Evolutionary conservation across 2,797 vertebrate genomes (phyloP).

Genomic region (Argyrosomus regius): DNA sequence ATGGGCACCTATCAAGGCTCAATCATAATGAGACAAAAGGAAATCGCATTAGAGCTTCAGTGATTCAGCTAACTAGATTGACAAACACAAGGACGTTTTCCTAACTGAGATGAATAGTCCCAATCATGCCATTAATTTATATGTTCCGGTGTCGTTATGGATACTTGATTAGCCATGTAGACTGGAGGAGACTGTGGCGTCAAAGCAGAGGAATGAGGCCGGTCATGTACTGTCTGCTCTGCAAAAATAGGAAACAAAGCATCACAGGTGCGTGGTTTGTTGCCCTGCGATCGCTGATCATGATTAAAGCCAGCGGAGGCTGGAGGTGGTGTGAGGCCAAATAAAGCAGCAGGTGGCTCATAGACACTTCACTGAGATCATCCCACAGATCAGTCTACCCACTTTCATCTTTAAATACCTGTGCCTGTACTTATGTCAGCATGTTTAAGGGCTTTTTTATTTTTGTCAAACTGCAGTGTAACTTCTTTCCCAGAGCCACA

Average conservation of each 20-base stretch:
- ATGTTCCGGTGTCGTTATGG: constrained; percentile 75
- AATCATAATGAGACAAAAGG: constrained; percentile 82
- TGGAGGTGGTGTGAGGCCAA: constrained; percentile 38
- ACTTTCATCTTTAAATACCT: constrained; percentile 42
- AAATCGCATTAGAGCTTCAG: constrained; percentile 78
- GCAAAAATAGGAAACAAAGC: constrained; percentile 44
- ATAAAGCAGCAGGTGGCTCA: constrained; percentile 56
- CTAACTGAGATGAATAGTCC: constrained; percentile 78
- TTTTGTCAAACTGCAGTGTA: neutral
- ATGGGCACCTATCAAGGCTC: constrained; percentile 81
- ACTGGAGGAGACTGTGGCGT: constrained; percentile 49
- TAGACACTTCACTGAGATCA: constrained; percentile 40
- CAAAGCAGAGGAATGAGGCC: constrained; percentile 77
- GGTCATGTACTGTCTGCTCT: constrained; percentile 5
- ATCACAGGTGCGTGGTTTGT: constrained; percentile 36
- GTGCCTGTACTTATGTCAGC: constrained; percentile 2
- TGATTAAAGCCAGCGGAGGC: constrained; percentile 28
- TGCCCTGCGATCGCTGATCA: constrained; percentile 37
- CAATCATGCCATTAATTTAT: constrained; percentile 77
- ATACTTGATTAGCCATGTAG: constrained; percentile 70
- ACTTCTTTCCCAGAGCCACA: no score
- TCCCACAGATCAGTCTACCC: constrained; percentile 16
- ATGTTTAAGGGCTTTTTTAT: neutral
- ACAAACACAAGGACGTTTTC: constrained; percentile 76
- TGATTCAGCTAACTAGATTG: constrained; percentile 79